These are phyloP conservation scores for Trachelipus rathkii DNA, from an alignment of 1,140 invertebrate species.

Conservation along the genomic window DNA sequence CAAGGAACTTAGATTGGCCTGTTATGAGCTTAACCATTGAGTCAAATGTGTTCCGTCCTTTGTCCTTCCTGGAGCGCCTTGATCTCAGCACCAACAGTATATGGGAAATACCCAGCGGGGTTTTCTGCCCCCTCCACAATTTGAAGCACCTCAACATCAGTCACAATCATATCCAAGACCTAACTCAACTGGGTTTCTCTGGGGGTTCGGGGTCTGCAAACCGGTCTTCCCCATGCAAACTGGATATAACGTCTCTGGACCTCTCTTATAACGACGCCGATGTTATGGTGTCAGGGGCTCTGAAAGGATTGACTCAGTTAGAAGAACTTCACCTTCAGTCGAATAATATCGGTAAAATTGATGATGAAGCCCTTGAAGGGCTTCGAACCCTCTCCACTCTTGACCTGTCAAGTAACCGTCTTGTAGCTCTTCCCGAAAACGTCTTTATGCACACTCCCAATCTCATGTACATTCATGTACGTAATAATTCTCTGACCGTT, in stretches of 20 bases:
- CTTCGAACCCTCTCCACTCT: constrained; percentile 49
- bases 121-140: constrained; percentile 59
- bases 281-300: constrained; percentile 59
- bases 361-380: constrained; percentile 50
- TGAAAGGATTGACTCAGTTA: constrained; percentile 62
- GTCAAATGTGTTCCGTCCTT: constrained; percentile 67
- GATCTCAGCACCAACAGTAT: constrained; percentile 65
- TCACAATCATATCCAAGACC: constrained; percentile 68
- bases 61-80: constrained; percentile 60
- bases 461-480: constrained; percentile 68
- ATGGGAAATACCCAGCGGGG: constrained; percentile 59
- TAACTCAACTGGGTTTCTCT: constrained; percentile 70
- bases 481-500: constrained; percentile 63
- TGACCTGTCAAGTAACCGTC: constrained; percentile 82
- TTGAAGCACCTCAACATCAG: constrained; percentile 75
- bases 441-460: constrained; percentile 62
- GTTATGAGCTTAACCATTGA: constrained; percentile 63
- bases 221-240: constrained; percentile 54
- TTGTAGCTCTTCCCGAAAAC: constrained; percentile 58
- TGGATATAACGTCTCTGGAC: constrained; percentile 66
- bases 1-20: constrained; percentile 71
- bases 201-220: constrained; percentile 56
- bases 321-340: constrained; percentile 63
- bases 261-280: constrained; percentile 62
- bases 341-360: constrained; percentile 58